Conservation (phyloP, 2,113 vertebrate species). For the Megaceryle maxima region DNA sequence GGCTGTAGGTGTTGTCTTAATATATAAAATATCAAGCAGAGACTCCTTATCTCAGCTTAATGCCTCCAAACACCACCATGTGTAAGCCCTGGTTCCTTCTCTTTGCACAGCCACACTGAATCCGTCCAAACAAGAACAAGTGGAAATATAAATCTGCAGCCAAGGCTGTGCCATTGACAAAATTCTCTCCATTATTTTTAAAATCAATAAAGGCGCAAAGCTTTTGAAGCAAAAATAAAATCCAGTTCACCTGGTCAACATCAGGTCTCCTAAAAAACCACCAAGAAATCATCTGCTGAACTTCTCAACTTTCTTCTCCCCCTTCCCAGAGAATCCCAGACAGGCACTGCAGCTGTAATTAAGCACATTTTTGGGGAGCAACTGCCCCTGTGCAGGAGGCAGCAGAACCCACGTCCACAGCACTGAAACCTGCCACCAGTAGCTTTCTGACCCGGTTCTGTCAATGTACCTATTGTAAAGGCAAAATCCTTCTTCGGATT, state of each 20-base stretch:
- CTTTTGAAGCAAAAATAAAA: neutral
- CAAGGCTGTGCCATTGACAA: rapidly evolving
- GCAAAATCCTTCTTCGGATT: conserved; percentile 67
- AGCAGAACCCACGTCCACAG: neutral
- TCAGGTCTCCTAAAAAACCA: neutral
- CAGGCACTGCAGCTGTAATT: neutral
- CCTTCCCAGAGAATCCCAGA: neutral
- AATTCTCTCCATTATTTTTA: neutral
- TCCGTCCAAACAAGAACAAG: neutral
- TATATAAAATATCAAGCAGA: neutral
- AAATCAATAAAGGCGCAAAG: neutral
- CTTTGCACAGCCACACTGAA: neutral
- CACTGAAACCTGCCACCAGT: neutral
- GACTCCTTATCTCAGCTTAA: neutral
- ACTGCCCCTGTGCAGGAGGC: neutral
- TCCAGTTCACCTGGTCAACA: neutral
- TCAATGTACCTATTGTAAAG: conserved; percentile 77
- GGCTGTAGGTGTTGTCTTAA: neutral
- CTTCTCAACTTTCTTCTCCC: neutral
- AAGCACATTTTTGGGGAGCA: neutral
- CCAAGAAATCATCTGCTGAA: neutral
- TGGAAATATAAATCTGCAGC: neutral
- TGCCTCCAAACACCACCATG: rapidly evolving
- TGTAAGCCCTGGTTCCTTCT: neutral
- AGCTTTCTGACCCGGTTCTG: conserved; percentile 56